Evolutionary conservation across 2,888 invertebrate genomes (phyloP).

Genomic region (Choreutis nemorana): DNA sequence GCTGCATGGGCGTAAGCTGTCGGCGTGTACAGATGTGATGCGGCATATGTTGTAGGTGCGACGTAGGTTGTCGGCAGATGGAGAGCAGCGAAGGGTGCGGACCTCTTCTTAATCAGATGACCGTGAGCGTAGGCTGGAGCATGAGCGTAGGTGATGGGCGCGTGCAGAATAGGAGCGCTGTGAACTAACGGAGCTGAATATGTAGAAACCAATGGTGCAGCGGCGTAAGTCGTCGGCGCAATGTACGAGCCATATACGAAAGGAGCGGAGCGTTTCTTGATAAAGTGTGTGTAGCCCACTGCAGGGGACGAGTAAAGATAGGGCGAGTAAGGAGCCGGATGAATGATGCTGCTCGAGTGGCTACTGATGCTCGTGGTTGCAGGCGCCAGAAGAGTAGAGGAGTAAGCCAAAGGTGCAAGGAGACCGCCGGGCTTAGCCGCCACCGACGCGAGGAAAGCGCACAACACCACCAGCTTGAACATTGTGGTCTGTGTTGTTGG

Average conservation of each 20-base stretch:
- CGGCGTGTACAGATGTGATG: slow-evolving; percentile 24
- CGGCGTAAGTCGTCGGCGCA: slow-evolving; percentile 16
- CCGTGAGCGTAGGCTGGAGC: slow-evolving; percentile 22
- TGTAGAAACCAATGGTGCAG: slow-evolving; percentile 10
- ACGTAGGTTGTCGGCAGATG: slow-evolving; percentile 19
- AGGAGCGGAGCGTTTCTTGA: slow-evolving; percentile 25
- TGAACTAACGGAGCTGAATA: slow-evolving; percentile 12
- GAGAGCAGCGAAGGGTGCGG: slow-evolving; percentile 14
- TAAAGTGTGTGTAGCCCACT: slow-evolving; percentile 29
- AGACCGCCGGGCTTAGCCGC: slow-evolving; percentile 39
- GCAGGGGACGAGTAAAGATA: slow-evolving; percentile 27
- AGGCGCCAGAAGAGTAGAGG: slow-evolving; percentile 26
- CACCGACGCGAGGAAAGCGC: slow-evolving; percentile 64
- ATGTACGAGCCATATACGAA: slow-evolving; percentile 12
- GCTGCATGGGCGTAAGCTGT: slow-evolving; percentile 25
- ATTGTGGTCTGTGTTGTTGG: slow-evolving; percentile 54
- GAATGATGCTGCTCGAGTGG: slow-evolving; percentile 49
- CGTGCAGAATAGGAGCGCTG: slow-evolving; percentile 13
- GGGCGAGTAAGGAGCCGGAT: slow-evolving; percentile 46
- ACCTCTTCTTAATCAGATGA: slow-evolving; percentile 39
- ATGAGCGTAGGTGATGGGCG: slow-evolving; percentile 13
- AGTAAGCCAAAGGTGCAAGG: slow-evolving; percentile 22
- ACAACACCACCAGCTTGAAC: slow-evolving; percentile 67
- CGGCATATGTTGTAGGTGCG: slow-evolving; percentile 20
- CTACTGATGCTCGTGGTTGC: slow-evolving; percentile 36